Percentiles rank a stretch among this genome's conserved stretches.
Conservation (phyloP, 2,888 invertebrate genomes). For the Glaucopsyche alexis region DNA sequence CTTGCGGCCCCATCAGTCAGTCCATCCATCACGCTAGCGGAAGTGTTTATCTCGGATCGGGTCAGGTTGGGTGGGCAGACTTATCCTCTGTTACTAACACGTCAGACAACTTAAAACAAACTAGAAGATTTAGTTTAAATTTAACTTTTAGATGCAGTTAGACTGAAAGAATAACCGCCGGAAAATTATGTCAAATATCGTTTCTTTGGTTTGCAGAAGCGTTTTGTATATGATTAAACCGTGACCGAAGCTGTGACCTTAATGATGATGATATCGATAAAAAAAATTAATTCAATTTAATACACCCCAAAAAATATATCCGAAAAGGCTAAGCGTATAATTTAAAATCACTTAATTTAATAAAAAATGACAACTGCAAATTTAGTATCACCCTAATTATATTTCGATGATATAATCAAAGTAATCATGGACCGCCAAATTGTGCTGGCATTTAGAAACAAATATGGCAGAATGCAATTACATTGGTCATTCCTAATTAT, state of each 20-base stretch:
- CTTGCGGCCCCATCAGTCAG: slow-evolving; percentile 1
- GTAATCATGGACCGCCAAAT: slow-evolving; percentile 19
- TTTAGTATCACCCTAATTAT: slow-evolving; percentile 13
- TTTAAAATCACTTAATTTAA: slow-evolving; percentile 22
- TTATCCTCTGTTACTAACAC: slow-evolving; percentile 16
- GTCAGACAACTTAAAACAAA: slow-evolving; percentile 14
- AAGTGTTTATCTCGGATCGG: slow-evolving; percentile 23
- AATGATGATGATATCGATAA: slow-evolving; percentile 8
- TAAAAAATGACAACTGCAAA: slow-evolving; percentile 17
- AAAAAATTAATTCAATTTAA: not conserved
- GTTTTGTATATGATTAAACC: not conserved
- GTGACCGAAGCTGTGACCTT: not conserved
- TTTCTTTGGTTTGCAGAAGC: not conserved
- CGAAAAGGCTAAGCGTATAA: slow-evolving; percentile 8
- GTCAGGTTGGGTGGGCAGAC: slow-evolving; percentile 8
- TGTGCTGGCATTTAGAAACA: slow-evolving; percentile 25
- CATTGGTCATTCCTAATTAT: slow-evolving; percentile 28
- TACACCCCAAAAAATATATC: not conserved
- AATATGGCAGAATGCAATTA: slow-evolving; percentile 27
- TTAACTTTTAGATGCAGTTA: too few relatives aligned
- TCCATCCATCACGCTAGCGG: slow-evolving; percentile 2
- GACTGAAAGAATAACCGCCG: too few relatives aligned
- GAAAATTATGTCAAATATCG: not conserved
- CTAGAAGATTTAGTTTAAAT: slow-evolving; percentile 10
- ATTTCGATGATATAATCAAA: slow-evolving; percentile 21